Evolutionary conservation across 2,888 invertebrate genomes (phyloP).

Genomic region (Eumerus sabulonum): DNA sequence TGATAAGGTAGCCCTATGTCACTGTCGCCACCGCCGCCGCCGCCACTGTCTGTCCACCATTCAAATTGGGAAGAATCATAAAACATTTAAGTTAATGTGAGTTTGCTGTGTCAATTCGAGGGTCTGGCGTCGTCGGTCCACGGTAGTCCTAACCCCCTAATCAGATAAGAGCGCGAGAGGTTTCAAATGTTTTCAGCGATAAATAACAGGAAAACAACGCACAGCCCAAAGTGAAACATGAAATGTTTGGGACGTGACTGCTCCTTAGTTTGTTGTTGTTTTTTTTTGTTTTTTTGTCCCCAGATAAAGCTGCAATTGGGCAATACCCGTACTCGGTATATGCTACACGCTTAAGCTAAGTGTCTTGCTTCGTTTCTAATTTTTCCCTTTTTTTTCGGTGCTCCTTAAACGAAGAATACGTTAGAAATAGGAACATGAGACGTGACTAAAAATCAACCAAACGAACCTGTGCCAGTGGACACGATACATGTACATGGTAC

Average conservation of each 20-base stretch:
- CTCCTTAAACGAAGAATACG: background rate
- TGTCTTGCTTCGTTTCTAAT: conserved; percentile 1
- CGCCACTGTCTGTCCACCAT: no score
- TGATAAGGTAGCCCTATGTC: conserved; percentile 43
- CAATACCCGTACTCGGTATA: conserved; percentile 9
- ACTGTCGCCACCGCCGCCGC: no score
- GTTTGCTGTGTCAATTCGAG: conserved; percentile 11
- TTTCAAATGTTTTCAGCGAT: conserved; percentile 48
- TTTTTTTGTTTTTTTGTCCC: conserved; percentile 26
- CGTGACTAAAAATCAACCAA: conserved; percentile 51
- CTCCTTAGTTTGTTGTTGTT: conserved; percentile 1
- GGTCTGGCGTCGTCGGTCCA: conserved; percentile 38
- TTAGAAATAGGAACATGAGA: conserved; percentile 13
- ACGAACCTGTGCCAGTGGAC: conserved; percentile 4
- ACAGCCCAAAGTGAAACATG: conserved; percentile 31
- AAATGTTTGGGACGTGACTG: conserved; percentile 58
- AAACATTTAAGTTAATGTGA: conserved; percentile 53
- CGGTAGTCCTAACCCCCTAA: conserved; percentile 5
- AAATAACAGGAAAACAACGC: conserved; percentile 44
- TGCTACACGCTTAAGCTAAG: conserved; percentile 21
- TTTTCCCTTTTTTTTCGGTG: no score
- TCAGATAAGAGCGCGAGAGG: conserved; percentile 36
- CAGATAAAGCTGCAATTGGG: conserved; percentile 47
- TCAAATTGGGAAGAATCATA: conserved; percentile 5
- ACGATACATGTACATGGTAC: background rate